Conservation (phyloP, 2,113 vertebrate species). For the Carassius auratus region DNA sequence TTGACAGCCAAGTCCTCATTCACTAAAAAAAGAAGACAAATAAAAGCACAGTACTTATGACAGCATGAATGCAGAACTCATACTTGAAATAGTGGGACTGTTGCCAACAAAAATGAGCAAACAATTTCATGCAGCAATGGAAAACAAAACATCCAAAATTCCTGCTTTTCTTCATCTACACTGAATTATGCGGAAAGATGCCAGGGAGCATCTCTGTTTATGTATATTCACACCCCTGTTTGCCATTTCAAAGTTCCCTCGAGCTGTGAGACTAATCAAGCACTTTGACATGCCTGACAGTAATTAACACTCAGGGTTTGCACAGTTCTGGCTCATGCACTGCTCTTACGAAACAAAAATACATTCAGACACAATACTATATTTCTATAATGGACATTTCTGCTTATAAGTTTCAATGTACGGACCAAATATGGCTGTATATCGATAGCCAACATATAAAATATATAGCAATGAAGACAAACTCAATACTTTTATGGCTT, state of each 20-base stretch:
- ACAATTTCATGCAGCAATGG: not conserved
- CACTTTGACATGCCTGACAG: not conserved
- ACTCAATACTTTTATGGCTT: no score
- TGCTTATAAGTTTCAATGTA: not conserved
- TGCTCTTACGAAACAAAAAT: no score
- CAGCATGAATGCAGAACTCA: not conserved
- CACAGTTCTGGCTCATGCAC: not conserved
- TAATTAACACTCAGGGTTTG: not conserved
- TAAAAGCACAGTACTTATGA: not conserved
- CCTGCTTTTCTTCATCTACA: not conserved
- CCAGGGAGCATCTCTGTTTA: not conserved
- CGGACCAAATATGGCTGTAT: no score
- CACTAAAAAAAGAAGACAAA: no score
- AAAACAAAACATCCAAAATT: not conserved
- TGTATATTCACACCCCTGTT: not conserved
- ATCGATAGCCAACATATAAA: not conserved
- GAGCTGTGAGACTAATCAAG: not conserved
- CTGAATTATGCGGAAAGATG: not conserved
- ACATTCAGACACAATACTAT: no score
- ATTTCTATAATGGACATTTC: no score
- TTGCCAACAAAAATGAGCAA: not conserved
- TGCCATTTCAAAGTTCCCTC: not conserved
- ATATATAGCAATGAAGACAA: no score
- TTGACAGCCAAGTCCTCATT: no score
- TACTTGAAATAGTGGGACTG: not conserved